Base-by-base conservation (phyloP, 92 coral and sea anemone species). In the Ricordea florida region DNA sequence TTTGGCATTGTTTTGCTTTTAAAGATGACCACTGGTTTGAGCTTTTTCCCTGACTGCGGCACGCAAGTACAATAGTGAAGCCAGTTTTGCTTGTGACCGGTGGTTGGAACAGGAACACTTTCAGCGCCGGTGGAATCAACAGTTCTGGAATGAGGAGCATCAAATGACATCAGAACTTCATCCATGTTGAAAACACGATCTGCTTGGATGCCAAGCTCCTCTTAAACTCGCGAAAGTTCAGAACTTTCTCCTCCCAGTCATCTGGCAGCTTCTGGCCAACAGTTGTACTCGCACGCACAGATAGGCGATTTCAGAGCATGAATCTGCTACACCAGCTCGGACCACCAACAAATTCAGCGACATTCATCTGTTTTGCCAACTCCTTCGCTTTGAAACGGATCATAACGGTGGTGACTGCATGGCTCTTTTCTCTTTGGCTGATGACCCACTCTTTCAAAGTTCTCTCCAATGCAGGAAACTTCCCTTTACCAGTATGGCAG, bases 101-200 rank as follows among this genome's bases (percentile, higher is more conserved):
- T 73, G 24, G 88, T 66, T 43, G 88, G 63, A 11, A 82, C 51
- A 17, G 78, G 69, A 57, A 65, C 35, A 52, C 58, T 75, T 46
- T 35, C 46, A 32, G 58, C 77, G 27, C 65, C 71, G 33, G 44
- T 65, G 34, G 37, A 47, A 42, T 62, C 76, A 31, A 73, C 81
- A 28, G 62, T 74, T 44, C 76, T 38, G 27, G 74, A 52, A 23
- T 30, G 29, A 6, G 65, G 78, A 36, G 80, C 75, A 62, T 81
- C 81, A 30, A 81, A 81, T 5, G 76, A 74, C 78, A 83, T 83
- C 34, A 53, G 83, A 18, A 74, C 88, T 74, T 82, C 78, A 75
- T 82, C 88, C 69, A 66, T 66, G 84, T 52, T 66, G 64, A 80
- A 82, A 29, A 82, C 83, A 29, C 41, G 58, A 46, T 65, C 83